Conservation (phyloP, 2,113 vertebrate species). For the Gracilinanus agilis region DNA sequence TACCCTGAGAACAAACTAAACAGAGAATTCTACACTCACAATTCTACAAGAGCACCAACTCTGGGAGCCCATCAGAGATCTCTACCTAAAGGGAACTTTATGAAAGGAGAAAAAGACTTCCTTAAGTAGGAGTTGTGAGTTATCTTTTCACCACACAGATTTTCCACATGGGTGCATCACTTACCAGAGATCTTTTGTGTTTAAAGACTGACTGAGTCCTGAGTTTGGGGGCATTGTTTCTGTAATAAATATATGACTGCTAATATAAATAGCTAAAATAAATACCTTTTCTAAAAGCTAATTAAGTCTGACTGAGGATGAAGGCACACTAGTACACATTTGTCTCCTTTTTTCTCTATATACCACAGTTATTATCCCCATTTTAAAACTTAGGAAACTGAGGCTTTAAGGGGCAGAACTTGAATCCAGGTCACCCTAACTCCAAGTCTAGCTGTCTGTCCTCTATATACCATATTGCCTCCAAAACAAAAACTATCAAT, state of each 20-base stretch:
- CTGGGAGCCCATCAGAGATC: neutral
- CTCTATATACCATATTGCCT: too few species aligned
- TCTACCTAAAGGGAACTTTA: neutral
- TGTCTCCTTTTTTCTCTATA: neutral
- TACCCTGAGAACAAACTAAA: too few species aligned
- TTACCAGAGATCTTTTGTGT: neutral
- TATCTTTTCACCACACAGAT: neutral
- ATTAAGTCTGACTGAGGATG: neutral
- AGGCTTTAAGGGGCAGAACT: neutral
- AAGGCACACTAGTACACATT: neutral
- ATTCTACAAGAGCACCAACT: neutral
- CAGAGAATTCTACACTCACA: neutral
- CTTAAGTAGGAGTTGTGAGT: neutral
- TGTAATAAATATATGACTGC: neutral
- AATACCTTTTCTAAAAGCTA: neutral
- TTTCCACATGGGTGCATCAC: neutral
- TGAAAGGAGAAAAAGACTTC: neutral
- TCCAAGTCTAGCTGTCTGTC: neutral
- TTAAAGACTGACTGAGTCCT: neutral
- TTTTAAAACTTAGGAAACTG: neutral
- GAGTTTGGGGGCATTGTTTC: neutral
- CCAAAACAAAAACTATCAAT: neutral
- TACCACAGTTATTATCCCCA: neutral
- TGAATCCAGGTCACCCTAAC: neutral
- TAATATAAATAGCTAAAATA: too few species aligned